Conservation (phyloP, 1,140 invertebrate species). For the Notospermus geniculatus region DNA sequence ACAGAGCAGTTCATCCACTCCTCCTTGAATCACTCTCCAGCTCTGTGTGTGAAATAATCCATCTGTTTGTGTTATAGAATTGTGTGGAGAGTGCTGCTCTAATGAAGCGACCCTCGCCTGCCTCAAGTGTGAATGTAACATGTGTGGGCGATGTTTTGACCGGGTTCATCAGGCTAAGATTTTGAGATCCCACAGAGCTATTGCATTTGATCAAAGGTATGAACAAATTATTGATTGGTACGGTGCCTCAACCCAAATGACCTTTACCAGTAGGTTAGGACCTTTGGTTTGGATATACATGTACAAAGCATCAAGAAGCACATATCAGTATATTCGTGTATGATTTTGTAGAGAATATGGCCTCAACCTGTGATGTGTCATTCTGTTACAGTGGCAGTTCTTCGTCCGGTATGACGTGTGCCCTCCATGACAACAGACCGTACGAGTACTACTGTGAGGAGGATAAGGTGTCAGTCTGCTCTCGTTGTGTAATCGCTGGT, state of each 20-base stretch:
- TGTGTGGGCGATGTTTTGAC: conserved; percentile 36
- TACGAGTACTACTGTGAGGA: conserved; percentile 49
- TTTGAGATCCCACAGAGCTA: conserved; percentile 26
- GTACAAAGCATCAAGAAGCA: too few relatives aligned
- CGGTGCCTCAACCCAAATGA: too few relatives aligned
- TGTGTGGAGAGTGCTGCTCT: conserved; percentile 30
- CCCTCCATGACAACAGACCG: conserved; percentile 27
- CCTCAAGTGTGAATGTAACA: conserved; percentile 33
- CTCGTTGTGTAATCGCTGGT: conserved; percentile 46
- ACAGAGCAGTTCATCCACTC: too few relatives aligned
- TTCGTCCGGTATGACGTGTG: conserved; percentile 22
- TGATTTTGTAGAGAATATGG: too few relatives aligned
- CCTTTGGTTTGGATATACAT: too few relatives aligned
- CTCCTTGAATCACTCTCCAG: too few relatives aligned
- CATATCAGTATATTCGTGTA: too few relatives aligned
- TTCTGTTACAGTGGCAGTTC: conserved; percentile 19
- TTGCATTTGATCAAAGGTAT: background rate
- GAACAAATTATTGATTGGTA: too few relatives aligned
- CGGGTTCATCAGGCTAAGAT: conserved; percentile 29
- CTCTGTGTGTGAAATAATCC: too few relatives aligned
- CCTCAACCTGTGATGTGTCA: too few relatives aligned
- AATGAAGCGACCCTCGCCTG: conserved; percentile 31
- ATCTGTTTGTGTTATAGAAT: background rate
- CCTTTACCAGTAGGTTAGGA: too few relatives aligned
- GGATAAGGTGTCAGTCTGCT: conserved; percentile 40